A percentile compares a stretch with the other conserved stretches of the same genome.
Conservation (phyloP, 2,888 invertebrate species). For the Acholoe squamosa region DNA sequence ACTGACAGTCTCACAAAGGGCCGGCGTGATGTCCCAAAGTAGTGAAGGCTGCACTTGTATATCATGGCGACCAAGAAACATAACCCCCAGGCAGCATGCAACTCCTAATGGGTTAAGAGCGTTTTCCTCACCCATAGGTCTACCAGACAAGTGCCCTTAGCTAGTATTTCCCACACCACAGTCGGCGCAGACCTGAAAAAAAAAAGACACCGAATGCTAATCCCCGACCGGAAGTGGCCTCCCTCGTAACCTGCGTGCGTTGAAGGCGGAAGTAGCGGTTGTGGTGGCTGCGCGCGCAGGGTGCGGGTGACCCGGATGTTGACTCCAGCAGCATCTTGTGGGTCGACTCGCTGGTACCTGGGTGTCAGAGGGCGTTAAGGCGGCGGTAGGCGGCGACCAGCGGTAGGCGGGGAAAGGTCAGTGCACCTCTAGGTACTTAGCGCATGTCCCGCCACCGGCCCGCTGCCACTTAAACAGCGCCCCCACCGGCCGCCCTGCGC, state of each 20-base stretch:
- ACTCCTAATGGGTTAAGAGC: too few species aligned
- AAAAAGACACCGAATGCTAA: not conserved
- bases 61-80: too few species aligned
- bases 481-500: not conserved
- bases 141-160: too few species aligned
- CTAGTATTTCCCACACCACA: not conserved
- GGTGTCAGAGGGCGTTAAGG: slow-evolving; percentile 1
- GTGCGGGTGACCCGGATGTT: slow-evolving; percentile 16
- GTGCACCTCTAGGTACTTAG: slow-evolving; percentile 12
- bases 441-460: not conserved
- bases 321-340: not conserved
- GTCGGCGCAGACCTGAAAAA: not conserved
- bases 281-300: not conserved
- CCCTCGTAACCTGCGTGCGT: not conserved
- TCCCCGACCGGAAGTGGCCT: not conserved
- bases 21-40: too few species aligned
- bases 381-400: slow-evolving; percentile 15
- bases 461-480: slow-evolving; percentile 1
- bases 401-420: not conserved
- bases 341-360: slow-evolving; percentile 16
- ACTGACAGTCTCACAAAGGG: too few species aligned
- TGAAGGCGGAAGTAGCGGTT: not conserved
- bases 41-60: too few species aligned
- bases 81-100: too few species aligned
- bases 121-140: too few species aligned